These are phyloP conservation scores for Trididemnum miniatum DNA, from an alignment of 23 tunicate species.

Conservation along the genomic window DNA sequence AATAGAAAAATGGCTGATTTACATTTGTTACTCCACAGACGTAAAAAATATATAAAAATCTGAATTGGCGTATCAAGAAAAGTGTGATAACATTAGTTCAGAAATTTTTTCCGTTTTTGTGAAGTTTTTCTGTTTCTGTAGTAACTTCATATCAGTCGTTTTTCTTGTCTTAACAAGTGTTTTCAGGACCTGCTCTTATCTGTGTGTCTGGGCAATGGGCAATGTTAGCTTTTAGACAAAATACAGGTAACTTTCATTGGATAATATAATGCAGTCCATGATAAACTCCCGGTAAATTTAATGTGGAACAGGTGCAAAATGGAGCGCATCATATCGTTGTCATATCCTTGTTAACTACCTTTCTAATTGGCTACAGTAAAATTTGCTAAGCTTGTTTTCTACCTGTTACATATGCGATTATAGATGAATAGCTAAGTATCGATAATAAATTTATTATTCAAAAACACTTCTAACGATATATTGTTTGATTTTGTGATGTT, in stretches of 20 bases:
- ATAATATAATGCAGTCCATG: constrained; percentile 34
- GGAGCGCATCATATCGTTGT: too few relatives aligned
- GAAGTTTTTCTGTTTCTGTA: not conserved
- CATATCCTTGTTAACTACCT: too few relatives aligned
- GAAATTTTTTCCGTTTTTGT: not conserved
- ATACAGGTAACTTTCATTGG: constrained; percentile 8
- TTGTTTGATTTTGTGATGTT: constrained; percentile 51
- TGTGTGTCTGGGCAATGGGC: constrained; percentile 12
- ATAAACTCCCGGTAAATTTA: constrained; percentile 10
- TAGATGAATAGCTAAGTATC: too few relatives aligned
- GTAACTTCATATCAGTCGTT: constrained; percentile 6
- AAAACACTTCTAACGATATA: constrained; percentile 24
- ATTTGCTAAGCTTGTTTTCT: too few relatives aligned
- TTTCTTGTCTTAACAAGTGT: constrained; percentile 21
- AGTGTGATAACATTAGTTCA: too few relatives aligned
- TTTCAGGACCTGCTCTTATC: constrained; percentile 36
- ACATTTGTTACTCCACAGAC: not conserved
- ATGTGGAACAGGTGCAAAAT: not conserved
- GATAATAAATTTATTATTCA: too few relatives aligned
- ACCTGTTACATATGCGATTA: too few relatives aligned
- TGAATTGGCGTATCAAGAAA: not conserved
- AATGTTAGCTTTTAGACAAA: not conserved
- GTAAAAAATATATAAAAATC: not conserved
- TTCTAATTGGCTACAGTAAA: too few relatives aligned
- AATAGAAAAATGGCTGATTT: not conserved